A percentile compares a stretch with the other conserved stretches of the same genome.
Evolutionary conservation across 2,113 vertebrate genomes (phyloP).

Genomic region (Dromaius novaehollandiae): DNA sequence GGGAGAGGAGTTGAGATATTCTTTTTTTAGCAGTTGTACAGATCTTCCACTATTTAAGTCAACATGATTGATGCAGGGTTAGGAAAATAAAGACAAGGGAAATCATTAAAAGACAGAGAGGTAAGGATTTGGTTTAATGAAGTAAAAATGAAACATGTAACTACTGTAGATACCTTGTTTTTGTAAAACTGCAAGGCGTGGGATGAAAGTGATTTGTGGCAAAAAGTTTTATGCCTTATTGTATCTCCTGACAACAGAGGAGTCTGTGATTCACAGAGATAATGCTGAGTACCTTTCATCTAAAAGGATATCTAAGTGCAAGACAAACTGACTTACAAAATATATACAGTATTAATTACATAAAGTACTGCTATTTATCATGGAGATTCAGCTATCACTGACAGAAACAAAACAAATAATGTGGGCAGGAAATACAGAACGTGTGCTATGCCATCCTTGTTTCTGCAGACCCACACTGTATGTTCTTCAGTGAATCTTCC

Average conservation of each 20-base stretch:
- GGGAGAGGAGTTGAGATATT: background rate
- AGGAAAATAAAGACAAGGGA: background rate
- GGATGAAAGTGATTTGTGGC: background rate
- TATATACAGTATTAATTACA: background rate
- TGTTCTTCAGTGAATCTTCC: background rate
- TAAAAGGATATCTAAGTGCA: background rate
- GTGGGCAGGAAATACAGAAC: background rate
- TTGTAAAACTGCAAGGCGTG: background rate
- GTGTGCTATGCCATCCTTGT: background rate
- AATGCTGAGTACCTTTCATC: background rate
- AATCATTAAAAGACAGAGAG: background rate
- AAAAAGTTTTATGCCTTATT: background rate
- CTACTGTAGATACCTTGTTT: background rate
- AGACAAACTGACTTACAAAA: conserved; percentile 25
- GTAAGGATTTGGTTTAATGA: background rate
- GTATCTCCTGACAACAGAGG: background rate
- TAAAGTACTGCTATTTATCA: background rate
- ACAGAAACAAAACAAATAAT: background rate
- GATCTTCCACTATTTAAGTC: background rate
- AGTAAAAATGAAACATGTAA: background rate
- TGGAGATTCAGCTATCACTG: background rate
- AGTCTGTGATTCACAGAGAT: conserved; percentile 1
- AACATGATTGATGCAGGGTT: background rate
- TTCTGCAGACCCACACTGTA: background rate
- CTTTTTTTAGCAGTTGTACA: background rate